Conservation (phyloP, 2,113 vertebrate genomes). For the Peromyscus californicus region DNA sequence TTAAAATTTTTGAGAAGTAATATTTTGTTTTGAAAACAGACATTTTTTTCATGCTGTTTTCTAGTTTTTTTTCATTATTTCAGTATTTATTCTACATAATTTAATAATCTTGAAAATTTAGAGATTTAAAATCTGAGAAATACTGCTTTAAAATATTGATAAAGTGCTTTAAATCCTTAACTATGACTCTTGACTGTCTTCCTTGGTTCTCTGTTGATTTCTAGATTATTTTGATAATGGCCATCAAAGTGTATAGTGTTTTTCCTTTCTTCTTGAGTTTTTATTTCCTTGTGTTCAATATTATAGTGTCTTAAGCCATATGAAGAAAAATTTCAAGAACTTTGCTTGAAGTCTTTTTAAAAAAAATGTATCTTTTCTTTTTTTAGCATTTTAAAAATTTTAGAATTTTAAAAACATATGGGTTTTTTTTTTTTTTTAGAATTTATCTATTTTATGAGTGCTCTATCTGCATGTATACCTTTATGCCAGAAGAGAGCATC, state of each 20-base stretch:
- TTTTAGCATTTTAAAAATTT: no score
- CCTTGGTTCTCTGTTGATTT: background rate
- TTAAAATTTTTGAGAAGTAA: background rate
- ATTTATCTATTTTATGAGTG: no score
- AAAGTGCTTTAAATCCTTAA: background rate
- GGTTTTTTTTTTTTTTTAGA: no score
- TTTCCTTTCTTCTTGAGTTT: background rate
- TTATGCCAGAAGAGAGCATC: no score
- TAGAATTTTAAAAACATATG: no score
- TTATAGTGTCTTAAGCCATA: background rate
- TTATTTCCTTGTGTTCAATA: background rate
- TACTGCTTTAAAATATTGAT: slow-evolving; percentile 29
- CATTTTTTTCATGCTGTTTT: background rate
- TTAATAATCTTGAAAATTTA: slow-evolving; percentile 37
- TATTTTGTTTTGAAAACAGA: slow-evolving; percentile 51
- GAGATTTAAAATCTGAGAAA: slow-evolving; percentile 22
- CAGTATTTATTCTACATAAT: background rate
- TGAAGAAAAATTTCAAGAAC: background rate
- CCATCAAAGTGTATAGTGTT: background rate
- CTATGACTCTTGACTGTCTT: background rate
- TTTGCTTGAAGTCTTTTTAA: background rate
- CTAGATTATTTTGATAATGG: slow-evolving; percentile 5
- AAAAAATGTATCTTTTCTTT: no score
- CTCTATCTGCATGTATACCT: no score
- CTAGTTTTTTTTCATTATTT: background rate